phyloP scores from a whole-genome alignment of 1,140 invertebrate genomes.

The Heliconius melpomene region DNA sequence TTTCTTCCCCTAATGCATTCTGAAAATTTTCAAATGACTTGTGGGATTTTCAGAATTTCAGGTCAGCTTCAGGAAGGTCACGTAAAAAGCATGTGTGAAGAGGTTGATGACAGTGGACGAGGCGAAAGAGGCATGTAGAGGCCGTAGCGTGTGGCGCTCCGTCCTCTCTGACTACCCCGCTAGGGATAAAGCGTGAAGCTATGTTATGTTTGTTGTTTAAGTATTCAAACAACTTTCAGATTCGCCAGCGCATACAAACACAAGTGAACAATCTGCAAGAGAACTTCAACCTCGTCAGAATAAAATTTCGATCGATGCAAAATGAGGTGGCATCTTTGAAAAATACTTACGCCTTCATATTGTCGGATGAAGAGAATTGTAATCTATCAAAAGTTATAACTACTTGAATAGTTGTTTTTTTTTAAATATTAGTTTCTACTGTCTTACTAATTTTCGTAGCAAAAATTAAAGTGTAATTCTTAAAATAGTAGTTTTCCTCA shows the following conservation, averaged over 20 bases:
- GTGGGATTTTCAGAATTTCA: too few relatives aligned
- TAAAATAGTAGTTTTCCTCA: not conserved
- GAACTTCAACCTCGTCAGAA: conserved; percentile 84
- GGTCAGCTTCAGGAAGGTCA: too few relatives aligned
- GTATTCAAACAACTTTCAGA: conserved; percentile 56
- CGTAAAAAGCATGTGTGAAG: too few relatives aligned
- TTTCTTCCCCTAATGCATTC: too few relatives aligned
- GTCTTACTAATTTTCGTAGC: not conserved
- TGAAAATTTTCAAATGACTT: too few relatives aligned
- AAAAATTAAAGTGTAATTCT: not conserved
- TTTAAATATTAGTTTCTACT: not conserved
- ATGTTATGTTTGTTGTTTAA: too few relatives aligned
- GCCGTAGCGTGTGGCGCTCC: too few relatives aligned
- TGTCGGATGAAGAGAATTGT: conserved; percentile 49
- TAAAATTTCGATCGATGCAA: conserved; percentile 84
- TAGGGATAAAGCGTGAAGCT: too few relatives aligned
- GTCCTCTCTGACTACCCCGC: too few relatives aligned
- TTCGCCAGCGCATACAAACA: conserved; percentile 85
- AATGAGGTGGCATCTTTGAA: conserved; percentile 84
- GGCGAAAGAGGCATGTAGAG: too few relatives aligned
- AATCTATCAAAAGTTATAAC: conserved; percentile 29
- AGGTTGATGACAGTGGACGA: too few relatives aligned
- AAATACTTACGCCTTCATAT: conserved; percentile 63
- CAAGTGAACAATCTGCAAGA: conserved; percentile 85
- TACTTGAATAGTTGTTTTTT: not conserved